Conservation (phyloP, 2,797 vertebrate genomes). For the Rhincodon typus region DNA sequence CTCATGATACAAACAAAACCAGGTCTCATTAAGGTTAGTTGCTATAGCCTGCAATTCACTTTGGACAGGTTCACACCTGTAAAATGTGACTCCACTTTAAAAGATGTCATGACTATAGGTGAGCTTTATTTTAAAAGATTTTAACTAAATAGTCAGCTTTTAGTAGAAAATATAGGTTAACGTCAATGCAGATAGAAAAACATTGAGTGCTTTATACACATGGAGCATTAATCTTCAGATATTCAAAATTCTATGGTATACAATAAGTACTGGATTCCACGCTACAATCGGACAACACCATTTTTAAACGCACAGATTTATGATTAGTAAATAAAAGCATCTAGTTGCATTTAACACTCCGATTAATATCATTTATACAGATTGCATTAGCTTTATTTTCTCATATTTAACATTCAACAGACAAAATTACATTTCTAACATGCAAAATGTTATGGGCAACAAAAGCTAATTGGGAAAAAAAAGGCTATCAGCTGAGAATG, state of each 20-base stretch:
- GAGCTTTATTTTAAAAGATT: background rate
- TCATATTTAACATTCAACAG: background rate
- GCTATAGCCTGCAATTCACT: background rate
- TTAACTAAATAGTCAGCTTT: background rate
- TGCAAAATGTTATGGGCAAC: background rate
- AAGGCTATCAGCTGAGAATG: background rate
- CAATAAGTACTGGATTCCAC: background rate
- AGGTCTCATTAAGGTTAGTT: background rate
- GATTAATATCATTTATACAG: background rate
- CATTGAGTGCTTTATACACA: too few relatives aligned
- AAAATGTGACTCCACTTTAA: background rate
- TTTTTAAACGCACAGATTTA: background rate
- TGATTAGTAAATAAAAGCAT: background rate
- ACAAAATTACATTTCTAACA: background rate
- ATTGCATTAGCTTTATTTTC: background rate
- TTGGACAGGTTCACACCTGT: too few relatives aligned
- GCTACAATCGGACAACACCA: background rate
- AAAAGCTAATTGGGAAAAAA: background rate
- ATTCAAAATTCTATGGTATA: background rate
- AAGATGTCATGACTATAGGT: background rate
- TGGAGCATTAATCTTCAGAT: background rate
- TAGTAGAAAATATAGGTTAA: background rate
- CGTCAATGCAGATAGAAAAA: background rate
- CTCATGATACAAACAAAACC: background rate
- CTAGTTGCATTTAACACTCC: background rate